phyloP scores from a whole-genome alignment of 2,888 invertebrate species.

The Drosophila conformis region DNA sequence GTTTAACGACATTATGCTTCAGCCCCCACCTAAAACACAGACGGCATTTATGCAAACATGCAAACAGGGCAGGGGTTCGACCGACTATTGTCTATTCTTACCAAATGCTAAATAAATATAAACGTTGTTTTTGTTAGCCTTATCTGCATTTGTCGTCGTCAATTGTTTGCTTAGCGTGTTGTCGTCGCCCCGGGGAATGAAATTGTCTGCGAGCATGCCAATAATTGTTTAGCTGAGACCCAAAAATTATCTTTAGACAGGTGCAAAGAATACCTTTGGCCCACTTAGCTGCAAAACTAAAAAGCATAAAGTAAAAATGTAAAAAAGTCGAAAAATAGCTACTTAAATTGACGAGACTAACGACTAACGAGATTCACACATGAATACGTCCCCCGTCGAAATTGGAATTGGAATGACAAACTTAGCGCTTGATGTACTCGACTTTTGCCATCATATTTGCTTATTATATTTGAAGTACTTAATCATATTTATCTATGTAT shows the following conservation, averaged over 20 bases:
- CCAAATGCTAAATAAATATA: slow-evolving; percentile 43
- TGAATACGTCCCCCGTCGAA: neutral
- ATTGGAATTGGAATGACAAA: neutral
- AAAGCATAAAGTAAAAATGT: neutral
- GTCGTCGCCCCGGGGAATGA: slow-evolving; percentile 7
- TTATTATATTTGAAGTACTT: neutral
- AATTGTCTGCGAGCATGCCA: slow-evolving; percentile 36
- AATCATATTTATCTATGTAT: neutral
- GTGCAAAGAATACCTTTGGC: slow-evolving; percentile 37
- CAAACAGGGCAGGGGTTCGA: slow-evolving; percentile 20
- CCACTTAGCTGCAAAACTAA: slow-evolving; percentile 29
- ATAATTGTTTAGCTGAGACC: slow-evolving; percentile 58
- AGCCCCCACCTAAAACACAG: slow-evolving; percentile 7
- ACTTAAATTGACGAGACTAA: neutral
- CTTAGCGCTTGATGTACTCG: neutral
- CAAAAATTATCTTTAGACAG: slow-evolving; percentile 61
- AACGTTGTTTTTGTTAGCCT: neutral
- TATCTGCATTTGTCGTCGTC: slow-evolving; percentile 9
- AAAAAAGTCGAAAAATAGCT: neutral
- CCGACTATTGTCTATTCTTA: slow-evolving; percentile 37
- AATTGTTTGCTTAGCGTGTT: slow-evolving; percentile 51
- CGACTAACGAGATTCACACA: neutral
- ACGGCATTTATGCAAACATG: slow-evolving; percentile 13
- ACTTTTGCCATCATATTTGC: slow-evolving; percentile 1
- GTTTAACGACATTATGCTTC: slow-evolving; percentile 39